Base-by-base conservation (phyloP, 2,797 vertebrate species). In the Champsocephalus esox region DNA sequence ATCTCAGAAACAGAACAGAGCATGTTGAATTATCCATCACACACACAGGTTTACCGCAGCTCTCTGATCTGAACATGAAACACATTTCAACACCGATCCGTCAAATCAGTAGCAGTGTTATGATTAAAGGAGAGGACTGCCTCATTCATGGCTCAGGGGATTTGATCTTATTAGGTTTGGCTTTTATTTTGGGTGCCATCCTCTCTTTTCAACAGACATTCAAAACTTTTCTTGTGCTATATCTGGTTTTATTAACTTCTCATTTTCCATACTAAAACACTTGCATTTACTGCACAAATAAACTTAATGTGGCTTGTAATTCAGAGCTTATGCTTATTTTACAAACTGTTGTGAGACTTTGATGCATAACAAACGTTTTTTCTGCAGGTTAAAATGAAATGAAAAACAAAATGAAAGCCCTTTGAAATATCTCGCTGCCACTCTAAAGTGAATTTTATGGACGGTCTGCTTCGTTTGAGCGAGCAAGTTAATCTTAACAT, bases 401-500 rank as follows among this genome's bases (percentile, higher is more conserved):
- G 58, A 19, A 32, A 21, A 32, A 49, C 3, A 16, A 56, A 34
- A 45, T 55, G n/a, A n/a, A 57, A 64, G 10, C 21, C 60, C 32
- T 64, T 38, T 54, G 11, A 46, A 54, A 50, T 62, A 60, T 66
- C 11, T n/a, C n/a, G 49, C 48, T 54, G 55, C 45, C 9, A 12
- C 12, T 41, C 55, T 19, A 44, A 63, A 66, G 48, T 55, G 24
- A 41, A 45, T 44, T 38, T 84, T 21, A 62, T 59, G 14, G 12
- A 55, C 52, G 34, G 41, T 44, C 45, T 17, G 5, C 3, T 76
- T 3, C 14, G 65, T 69, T 46, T 13, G 50, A 60, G 75, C 41
- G 56, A 74, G 43, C 57, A 16, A 34, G 38, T 55, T 10, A 55
- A 17, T 55, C 19, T 59, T n/a, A 9, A 56, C 64, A 57, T 41